phyloP scores from a whole-genome alignment of 1,140 invertebrate genomes.

The Drosophila leontia region DNA sequence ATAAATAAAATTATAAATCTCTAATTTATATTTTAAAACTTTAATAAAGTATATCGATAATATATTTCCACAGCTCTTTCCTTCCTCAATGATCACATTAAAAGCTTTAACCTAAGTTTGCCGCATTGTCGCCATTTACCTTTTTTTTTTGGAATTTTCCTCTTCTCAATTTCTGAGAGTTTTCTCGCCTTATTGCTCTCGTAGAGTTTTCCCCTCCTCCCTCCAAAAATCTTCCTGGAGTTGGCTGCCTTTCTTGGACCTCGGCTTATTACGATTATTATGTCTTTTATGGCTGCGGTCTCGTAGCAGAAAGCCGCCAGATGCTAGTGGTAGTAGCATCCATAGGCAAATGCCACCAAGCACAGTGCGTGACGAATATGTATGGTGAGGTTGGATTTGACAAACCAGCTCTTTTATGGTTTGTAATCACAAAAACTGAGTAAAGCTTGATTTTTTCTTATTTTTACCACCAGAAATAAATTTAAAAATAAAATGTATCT shows the following conservation, averaged over 20 bases:
- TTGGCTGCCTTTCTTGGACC: conserved; percentile 3
- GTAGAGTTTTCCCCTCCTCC: background rate
- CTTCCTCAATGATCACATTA: conserved; percentile 6
- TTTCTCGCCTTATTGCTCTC: background rate
- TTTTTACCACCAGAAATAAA: no score
- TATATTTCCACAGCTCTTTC: background rate
- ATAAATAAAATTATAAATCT: background rate
- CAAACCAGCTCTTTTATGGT: no score
- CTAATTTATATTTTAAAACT: background rate
- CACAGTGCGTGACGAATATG: conserved; percentile 3
- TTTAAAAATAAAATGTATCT: no score
- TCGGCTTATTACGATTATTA: conserved; percentile 44
- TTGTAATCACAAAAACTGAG: no score
- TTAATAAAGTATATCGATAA: background rate
- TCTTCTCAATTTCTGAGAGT: background rate
- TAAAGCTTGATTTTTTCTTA: background rate
- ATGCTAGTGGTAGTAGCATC: conserved; percentile 7
- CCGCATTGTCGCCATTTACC: conserved; percentile 58
- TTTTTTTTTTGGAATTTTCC: background rate
- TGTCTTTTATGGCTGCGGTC: conserved; percentile 41
- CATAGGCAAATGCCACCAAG: conserved; percentile 4
- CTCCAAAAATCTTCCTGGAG: background rate
- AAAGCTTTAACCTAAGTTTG: conserved; percentile 53
- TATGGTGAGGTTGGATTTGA: background rate
- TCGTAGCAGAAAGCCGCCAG: conserved; percentile 19